Base-by-base conservation (phyloP, 1,140 invertebrate genomes). In the Orius laevigatus region DNA sequence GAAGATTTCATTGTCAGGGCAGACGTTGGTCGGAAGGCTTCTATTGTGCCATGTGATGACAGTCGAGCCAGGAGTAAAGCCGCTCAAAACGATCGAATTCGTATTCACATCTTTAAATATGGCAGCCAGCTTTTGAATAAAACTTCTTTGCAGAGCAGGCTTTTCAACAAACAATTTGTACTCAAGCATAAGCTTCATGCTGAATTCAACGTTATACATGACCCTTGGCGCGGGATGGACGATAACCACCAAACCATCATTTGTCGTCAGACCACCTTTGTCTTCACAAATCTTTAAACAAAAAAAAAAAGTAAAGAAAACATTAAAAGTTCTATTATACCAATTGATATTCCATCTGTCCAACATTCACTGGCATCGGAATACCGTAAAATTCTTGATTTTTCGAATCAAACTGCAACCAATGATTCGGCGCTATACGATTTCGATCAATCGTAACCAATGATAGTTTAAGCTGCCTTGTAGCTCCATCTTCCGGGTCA, bases 351-450 rank as follows among this genome's bases (percentile, higher is more conserved):
- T 84, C 79, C 48, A 74, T 74, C 25, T 73, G 70, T 3, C 80
- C 81, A 3, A 74, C 68, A 60, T 90, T 77, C 2, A 65, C 64
- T 3, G 66, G 59, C 34, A 79, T 65, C 4, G 87, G 87, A 18
- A 92, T 70, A 2, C 88, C 89, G 62, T 77, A 90, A 60, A 92
- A 88, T 69, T 90, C 86, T 60, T 88, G 82, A 66, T 88, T 89
- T 50, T 81, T 83, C 2, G 68, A 68, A 59, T 93, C 84, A 60
- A 92, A 93, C 62, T 90, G 86, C 39, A 93, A 63, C 89, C 89
- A 93, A 58, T 84, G 76, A n/a, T 73, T 62, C 0, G 70, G 48
- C 1, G 75, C 69, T 19, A 90, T 70, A 43, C 74, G 65, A 8
- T 72, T 71, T 39, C 79, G 70, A 52, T 89, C 79, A 38, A 73